Percentiles rank a stretch among this genome's conserved stretches.
phyloP scores from a whole-genome alignment of 64 coral and sea anemone species.

The Catalaphyllia jardinei region DNA sequence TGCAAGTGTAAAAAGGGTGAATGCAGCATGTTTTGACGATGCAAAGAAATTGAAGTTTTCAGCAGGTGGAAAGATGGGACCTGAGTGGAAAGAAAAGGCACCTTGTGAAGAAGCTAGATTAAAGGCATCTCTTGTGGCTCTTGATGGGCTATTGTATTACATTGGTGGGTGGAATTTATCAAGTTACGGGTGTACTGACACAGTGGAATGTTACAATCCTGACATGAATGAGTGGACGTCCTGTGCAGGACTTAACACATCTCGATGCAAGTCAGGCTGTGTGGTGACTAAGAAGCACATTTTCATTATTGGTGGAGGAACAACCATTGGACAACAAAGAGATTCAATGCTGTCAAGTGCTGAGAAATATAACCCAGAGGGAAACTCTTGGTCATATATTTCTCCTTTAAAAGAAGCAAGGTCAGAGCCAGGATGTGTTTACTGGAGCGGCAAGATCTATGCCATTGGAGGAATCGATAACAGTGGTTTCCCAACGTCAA shows the following conservation, averaged over 20 bases:
- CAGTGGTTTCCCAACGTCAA: conserved; percentile 1
- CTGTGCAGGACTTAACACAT: conserved; percentile 16
- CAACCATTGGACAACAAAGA: not conserved
- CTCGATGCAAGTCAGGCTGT: conserved; percentile 29
- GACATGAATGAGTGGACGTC: conserved; percentile 20
- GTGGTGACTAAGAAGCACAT: conserved; percentile 23
- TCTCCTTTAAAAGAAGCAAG: conserved; percentile 48
- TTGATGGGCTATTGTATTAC: conserved; percentile 53
- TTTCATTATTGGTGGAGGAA: conserved; percentile 53
- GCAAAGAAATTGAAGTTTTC: not conserved
- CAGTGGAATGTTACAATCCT: conserved; percentile 64
- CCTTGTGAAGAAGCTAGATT: conserved; percentile 9
- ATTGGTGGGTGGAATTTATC: conserved; percentile 50
- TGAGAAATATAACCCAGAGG: conserved; percentile 53
- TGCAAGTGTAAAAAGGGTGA: conserved; percentile 13
- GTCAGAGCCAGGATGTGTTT: conserved; percentile 14
- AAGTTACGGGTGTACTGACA: not conserved
- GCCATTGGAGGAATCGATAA: conserved; percentile 46
- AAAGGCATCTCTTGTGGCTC: conserved; percentile 6
- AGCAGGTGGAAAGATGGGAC: not conserved
- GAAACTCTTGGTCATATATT: conserved; percentile 60
- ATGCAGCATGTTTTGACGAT: conserved; percentile 13
- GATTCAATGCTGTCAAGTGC: conserved; percentile 38
- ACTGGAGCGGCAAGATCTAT: conserved; percentile 54
- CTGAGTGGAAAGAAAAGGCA: conserved; percentile 18